phyloP scores from a whole-genome alignment of 2,113 vertebrate genomes.

The Syngnathus typhle region DNA sequence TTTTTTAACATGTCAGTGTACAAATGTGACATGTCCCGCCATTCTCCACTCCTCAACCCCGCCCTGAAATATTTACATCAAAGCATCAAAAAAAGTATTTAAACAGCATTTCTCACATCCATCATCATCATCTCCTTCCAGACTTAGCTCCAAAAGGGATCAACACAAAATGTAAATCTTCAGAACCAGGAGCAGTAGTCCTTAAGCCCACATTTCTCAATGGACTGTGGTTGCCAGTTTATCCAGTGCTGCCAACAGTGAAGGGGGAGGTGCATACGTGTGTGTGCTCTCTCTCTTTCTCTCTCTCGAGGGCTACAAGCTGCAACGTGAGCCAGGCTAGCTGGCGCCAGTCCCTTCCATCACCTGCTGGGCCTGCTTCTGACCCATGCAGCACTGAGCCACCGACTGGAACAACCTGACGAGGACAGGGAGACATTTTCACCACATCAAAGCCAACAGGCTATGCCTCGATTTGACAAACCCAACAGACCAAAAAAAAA shows the following conservation, averaged over 20 bases:
- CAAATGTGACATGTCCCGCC: conserved; percentile 62
- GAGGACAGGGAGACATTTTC: background rate
- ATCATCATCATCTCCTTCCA: conserved; percentile 29
- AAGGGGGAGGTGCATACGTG: conserved; percentile 49
- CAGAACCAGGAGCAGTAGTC: conserved; percentile 60
- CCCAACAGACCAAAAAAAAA: no score
- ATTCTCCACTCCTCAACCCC: conserved; percentile 70
- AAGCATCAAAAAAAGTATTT: conserved; percentile 88
- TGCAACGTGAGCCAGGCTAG: conserved; percentile 68
- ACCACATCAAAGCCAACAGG: background rate
- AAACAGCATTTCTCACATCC: conserved; percentile 82
- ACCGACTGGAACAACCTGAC: conserved; percentile 96
- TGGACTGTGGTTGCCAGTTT: conserved; percentile 54
- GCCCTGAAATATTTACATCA: conserved; percentile 93
- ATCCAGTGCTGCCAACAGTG: conserved; percentile 76
- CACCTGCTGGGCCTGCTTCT: conserved; percentile 98
- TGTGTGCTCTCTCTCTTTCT: conserved; percentile 29
- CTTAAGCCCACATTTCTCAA: conserved; percentile 52
- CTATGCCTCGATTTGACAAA: no score
- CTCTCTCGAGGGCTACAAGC: conserved; percentile 58
- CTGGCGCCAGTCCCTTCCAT: conserved; percentile 99
- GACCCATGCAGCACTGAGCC: conserved; percentile 99
- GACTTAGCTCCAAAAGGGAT: conserved; percentile 39
- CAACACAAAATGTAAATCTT: conserved; percentile 46
- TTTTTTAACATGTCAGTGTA: conserved; percentile 47